Base-by-base conservation (phyloP, 2,113 vertebrate genomes). In the Sceloporus tristichus region DNA sequence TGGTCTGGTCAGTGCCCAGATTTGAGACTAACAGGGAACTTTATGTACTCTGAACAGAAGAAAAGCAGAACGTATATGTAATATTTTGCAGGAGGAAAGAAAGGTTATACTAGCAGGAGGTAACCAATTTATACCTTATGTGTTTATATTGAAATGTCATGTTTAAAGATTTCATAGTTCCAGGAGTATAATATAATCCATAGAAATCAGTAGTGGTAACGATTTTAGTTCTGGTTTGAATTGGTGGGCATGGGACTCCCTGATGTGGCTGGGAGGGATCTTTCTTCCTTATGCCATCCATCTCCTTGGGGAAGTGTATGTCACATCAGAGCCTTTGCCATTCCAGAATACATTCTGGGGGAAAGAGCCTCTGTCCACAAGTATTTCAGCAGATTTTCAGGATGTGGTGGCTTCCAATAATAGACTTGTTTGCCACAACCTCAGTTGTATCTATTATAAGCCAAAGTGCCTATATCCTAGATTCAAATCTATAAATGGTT, bases 351-450 rank as follows among this genome's bases (percentile, higher is more conserved):
- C 79, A 80, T 87, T 83, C 86, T 94, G 86, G 42, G 90, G 91
- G 70, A 90, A 75, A 76, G 79, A 91, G 83, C 76, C 80, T 94
- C 87, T 89, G 77, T 93, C 92, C 87, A 54, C 89, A 95, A 92
- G 62, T 91, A 91, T 95, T 95, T 94, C 87, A 89, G 91, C 82
- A 82, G 92, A 87, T 92, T 84, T 95, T 79, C 90, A 95, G 92
- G 93, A 92, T 93, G 91, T 92, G 91, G 92, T 90, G 68, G 80
- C 23, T 84, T 94, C 91, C 87, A 75, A 88, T 83, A 91, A 91
- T 79, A 92, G 92, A 81, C 56, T 91, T 86, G 87, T 88, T 89
- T 87, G 87, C 87, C 2, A 0, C 88, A 94, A 92, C 90, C 91
- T 83, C 92, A 92, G 85, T 85, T 93, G 85, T 86, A 91, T 92